Conservation (phyloP, 2,888 invertebrate species). For the Sthenelais limicola region DNA sequence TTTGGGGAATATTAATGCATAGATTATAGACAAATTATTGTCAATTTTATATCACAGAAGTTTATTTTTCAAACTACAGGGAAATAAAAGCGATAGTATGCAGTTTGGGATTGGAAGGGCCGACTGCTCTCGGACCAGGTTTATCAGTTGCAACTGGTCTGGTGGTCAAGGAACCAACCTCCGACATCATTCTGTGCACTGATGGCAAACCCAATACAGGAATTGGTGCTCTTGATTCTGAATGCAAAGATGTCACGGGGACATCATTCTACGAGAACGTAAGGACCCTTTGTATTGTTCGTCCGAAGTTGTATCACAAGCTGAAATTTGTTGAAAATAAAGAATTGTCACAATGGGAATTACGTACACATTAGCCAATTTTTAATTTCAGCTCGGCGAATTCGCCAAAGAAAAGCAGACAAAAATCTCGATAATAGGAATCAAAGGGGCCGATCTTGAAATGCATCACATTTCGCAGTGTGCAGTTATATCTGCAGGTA, state of each 20-base stretch:
- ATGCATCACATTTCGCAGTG: constrained; percentile 57
- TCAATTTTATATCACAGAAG: too few relatives aligned
- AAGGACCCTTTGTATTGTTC: too few relatives aligned
- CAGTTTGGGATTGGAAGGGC: constrained; percentile 51
- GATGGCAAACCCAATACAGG: constrained; percentile 65
- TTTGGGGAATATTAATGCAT: too few relatives aligned
- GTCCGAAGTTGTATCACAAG: too few relatives aligned
- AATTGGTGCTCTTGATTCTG: constrained; percentile 52
- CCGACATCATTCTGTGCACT: constrained; percentile 65
- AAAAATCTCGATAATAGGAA: constrained; percentile 60
- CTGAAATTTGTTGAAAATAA: too few relatives aligned
- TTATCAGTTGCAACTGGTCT: constrained; percentile 60
- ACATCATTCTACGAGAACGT: not conserved
- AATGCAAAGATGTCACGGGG: not conserved
- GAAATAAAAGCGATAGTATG: constrained; percentile 48
- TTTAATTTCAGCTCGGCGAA: constrained; percentile 65
- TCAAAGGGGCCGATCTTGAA: constrained; percentile 58
- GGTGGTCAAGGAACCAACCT: constrained; percentile 55
- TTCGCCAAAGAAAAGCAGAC: constrained; percentile 59
- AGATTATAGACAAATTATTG: too few relatives aligned
- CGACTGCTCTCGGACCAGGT: constrained; percentile 65
- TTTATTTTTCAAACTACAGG: too few relatives aligned
- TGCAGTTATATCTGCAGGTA: constrained; percentile 60
- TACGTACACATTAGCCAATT: too few relatives aligned
- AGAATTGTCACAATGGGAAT: too few relatives aligned